These are phyloP conservation scores for Phrynocephalus guinanensis DNA, from an alignment of 2,797 vertebrate species.

Conservation along the genomic window DNA sequence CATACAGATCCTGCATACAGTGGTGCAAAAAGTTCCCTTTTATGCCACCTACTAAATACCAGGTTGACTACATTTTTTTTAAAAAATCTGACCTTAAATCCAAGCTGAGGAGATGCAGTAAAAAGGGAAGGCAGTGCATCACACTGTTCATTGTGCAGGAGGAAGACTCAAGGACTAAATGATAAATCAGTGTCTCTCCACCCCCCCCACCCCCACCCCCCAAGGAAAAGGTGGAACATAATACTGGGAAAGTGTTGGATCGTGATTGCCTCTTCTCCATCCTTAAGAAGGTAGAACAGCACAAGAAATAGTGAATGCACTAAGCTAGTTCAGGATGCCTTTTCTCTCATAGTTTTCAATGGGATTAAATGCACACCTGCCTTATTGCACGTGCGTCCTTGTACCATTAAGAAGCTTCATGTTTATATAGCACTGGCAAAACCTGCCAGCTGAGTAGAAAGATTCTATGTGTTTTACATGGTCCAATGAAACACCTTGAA, in stretches of 20 bases:
- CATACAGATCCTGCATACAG: background rate
- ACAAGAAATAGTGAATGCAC: background rate
- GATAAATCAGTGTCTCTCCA: background rate
- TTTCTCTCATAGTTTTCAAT: background rate
- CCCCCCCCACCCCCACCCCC: too few relatives aligned
- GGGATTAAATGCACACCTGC: background rate
- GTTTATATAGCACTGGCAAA: background rate
- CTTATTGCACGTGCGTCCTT: background rate
- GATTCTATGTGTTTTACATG: background rate
- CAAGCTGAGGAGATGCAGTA: background rate
- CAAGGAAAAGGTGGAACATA: background rate
- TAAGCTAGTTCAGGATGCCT: background rate
- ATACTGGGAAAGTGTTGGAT: background rate
- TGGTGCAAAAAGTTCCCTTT: background rate
- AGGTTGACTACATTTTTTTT: background rate
- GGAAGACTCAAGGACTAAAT: background rate
- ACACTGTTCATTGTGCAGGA: background rate
- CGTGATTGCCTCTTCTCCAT: background rate
- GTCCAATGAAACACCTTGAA: background rate
- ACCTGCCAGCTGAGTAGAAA: background rate
- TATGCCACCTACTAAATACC: background rate
- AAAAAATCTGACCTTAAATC: background rate
- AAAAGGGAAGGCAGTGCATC: background rate
- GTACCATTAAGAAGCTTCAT: background rate
- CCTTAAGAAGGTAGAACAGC: background rate